A percentile compares a stretch with the other conserved stretches of the same genome.
Conservation (phyloP, 2,888 invertebrate genomes). For the Drosophila ezoana region DNA sequence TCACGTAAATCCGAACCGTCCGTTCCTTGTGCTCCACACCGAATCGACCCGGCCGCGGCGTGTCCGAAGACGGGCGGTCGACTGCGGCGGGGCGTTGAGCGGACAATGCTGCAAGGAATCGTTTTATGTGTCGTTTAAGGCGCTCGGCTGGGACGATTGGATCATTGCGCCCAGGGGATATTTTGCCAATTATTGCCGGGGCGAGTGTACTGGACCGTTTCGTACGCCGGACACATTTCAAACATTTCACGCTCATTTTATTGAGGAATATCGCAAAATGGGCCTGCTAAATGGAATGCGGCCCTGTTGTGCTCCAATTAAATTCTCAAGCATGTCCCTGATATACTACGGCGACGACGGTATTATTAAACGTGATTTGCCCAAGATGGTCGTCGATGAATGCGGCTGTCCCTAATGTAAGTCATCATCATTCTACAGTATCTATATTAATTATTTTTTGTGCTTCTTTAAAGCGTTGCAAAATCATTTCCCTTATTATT, state of each 20-base stretch:
- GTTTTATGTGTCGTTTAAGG: slow-evolving; percentile 96
- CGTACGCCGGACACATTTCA: slow-evolving; percentile 93
- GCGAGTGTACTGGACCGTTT: slow-evolving; percentile 92
- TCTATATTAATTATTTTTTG: neutral
- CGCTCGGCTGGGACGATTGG: slow-evolving; percentile 98
- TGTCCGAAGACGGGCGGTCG: slow-evolving; percentile 92
- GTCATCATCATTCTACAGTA: slow-evolving; percentile 2
- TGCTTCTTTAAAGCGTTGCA: too few relatives aligned
- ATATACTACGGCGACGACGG: slow-evolving; percentile 95
- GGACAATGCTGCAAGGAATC: slow-evolving; percentile 95
- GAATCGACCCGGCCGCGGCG: slow-evolving; percentile 89
- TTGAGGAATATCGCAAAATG: slow-evolving; percentile 94
- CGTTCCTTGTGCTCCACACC: slow-evolving; percentile 93
- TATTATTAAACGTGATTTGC: slow-evolving; percentile 96
- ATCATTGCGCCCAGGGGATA: slow-evolving; percentile 96
- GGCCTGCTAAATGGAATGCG: slow-evolving; percentile 91
- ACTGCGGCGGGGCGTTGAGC: slow-evolving; percentile 88
- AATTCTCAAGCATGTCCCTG: slow-evolving; percentile 96
- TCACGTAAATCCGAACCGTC: slow-evolving; percentile 88
- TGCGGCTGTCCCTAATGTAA: slow-evolving; percentile 94
- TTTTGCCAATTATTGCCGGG: slow-evolving; percentile 97
- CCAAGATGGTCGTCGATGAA: slow-evolving; percentile 98
- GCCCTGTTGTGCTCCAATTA: slow-evolving; percentile 96
- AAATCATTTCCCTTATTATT: too few relatives aligned
- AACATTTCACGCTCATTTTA: slow-evolving; percentile 95